Conservation (phyloP, 1,140 invertebrate species). For the Sarcophaga peregrina region DNA sequence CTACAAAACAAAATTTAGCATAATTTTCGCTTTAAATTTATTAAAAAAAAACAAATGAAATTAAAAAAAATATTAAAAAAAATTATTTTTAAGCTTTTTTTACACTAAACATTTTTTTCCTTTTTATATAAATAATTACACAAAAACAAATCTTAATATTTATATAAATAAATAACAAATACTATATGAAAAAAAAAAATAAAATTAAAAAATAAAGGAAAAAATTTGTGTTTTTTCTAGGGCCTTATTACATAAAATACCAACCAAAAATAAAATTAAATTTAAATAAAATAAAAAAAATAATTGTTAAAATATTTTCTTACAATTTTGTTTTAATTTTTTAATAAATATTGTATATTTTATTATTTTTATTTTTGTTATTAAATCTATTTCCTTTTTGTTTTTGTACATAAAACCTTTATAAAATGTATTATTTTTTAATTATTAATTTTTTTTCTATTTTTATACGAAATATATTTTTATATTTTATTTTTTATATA, state of each 20-base stretch:
- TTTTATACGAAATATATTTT: constrained; percentile 12
- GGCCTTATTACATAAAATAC: constrained; percentile 45
- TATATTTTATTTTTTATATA: constrained; percentile 15
- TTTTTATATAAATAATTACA: neutral
- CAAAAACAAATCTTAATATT: neutral
- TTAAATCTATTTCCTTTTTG: neutral
- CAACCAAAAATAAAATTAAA: constrained; percentile 6
- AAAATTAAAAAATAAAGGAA: constrained; percentile 9
- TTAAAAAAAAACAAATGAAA: constrained; percentile 28
- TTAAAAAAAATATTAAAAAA: constrained; percentile 28
- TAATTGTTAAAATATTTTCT: constrained; percentile 26
- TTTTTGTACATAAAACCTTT: constrained; percentile 9
- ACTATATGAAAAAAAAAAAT: neutral
- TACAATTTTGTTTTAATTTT: neutral
- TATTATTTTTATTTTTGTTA: neutral
- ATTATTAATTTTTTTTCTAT: constrained; percentile 30
- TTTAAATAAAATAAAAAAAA: neutral
- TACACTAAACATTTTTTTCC: neutral
- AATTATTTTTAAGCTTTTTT: constrained; percentile 43
- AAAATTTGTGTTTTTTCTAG: constrained; percentile 43
- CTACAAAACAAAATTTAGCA: constrained; percentile 28
- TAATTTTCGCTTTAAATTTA: constrained; percentile 26
- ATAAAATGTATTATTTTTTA: constrained; percentile 35
- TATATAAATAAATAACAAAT: neutral
- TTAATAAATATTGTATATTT: neutral